These are phyloP conservation scores for Horisme vitalbata DNA, from an alignment of 2,888 invertebrate species.

Conservation along the genomic window DNA sequence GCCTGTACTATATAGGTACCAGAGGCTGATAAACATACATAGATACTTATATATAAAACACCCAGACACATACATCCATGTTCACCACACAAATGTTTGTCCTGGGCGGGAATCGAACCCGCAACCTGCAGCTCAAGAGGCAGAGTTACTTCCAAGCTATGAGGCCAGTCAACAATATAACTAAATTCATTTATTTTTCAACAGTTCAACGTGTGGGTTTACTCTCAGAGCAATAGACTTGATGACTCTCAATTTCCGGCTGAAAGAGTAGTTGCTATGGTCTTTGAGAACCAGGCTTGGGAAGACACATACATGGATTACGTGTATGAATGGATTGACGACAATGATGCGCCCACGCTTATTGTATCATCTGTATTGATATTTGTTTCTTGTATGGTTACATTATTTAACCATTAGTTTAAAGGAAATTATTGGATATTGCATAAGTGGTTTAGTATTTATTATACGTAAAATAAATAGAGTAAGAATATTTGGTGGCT, in stretches of 20 bases:
- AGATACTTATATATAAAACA: too few relatives aligned
- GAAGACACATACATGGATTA: conserved; percentile 34
- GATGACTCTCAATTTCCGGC: conserved; percentile 48
- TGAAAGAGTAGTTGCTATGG: conserved; percentile 32
- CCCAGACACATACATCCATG: too few relatives aligned
- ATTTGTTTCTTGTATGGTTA: conserved; percentile 47
- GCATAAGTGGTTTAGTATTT: too few relatives aligned
- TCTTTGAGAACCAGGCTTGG: conserved; percentile 54
- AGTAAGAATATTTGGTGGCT: not conserved
- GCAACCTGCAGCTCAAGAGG: too few relatives aligned
- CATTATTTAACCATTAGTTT: conserved; percentile 50
- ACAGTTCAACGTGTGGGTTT: conserved; percentile 60
- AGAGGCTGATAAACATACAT: too few relatives aligned
- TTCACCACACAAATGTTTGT: too few relatives aligned
- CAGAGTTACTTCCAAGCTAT: too few relatives aligned
- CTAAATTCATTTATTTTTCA: conserved; percentile 20
- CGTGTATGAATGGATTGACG: conserved; percentile 71
- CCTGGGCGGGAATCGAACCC: too few relatives aligned
- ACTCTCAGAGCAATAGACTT: conserved; percentile 50
- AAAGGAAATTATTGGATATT: too few relatives aligned
- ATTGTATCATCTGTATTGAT: conserved; percentile 55
- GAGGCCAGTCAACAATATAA: not conserved
- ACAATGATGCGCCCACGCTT: conserved; percentile 60
- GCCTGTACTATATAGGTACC: too few relatives aligned
- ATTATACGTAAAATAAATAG: too few relatives aligned